Evolutionary conservation across 2,888 invertebrate species (phyloP).

Genomic region (Molanna angustata): DNA sequence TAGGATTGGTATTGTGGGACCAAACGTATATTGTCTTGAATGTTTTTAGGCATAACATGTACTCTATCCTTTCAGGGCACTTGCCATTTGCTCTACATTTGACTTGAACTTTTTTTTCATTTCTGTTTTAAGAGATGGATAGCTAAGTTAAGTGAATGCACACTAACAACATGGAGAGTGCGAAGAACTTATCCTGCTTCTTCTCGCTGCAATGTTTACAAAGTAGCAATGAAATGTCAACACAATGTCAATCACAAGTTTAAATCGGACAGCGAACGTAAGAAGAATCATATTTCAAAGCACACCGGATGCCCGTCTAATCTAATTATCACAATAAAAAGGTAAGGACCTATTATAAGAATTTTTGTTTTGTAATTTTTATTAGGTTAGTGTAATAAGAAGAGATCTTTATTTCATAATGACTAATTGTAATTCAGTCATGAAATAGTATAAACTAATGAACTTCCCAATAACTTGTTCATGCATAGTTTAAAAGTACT

Average conservation of each 20-base stretch:
- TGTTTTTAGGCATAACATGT: background rate
- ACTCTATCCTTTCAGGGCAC: background rate
- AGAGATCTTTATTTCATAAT: too few relatives aligned
- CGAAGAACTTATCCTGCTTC: slow-evolving; percentile 27
- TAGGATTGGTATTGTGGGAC: too few relatives aligned
- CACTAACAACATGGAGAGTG: slow-evolving; percentile 26
- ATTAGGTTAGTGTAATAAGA: too few relatives aligned
- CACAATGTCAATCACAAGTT: slow-evolving; percentile 27
- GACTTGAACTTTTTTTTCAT: background rate
- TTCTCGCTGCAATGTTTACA: slow-evolving; percentile 26
- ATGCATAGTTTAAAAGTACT: too few relatives aligned
- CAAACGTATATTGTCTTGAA: too few relatives aligned
- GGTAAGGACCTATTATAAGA: too few relatives aligned
- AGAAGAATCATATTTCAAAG: slow-evolving; percentile 25
- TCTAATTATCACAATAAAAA: slow-evolving; percentile 27
- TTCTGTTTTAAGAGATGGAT: slow-evolving; percentile 24
- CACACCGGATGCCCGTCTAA: slow-evolving; percentile 26
- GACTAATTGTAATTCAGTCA: too few relatives aligned
- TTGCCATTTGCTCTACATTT: background rate
- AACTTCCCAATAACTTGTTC: too few relatives aligned
- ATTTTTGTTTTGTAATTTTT: too few relatives aligned
- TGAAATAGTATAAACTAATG: too few relatives aligned
- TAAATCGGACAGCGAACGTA: slow-evolving; percentile 16
- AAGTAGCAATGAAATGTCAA: slow-evolving; percentile 30
- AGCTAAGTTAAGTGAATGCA: slow-evolving; percentile 21